Evolutionary conservation across 2,113 vertebrate species (phyloP), one percentile per base, ranked within the genome.

Genomic region (Alligator sinensis): DNA sequence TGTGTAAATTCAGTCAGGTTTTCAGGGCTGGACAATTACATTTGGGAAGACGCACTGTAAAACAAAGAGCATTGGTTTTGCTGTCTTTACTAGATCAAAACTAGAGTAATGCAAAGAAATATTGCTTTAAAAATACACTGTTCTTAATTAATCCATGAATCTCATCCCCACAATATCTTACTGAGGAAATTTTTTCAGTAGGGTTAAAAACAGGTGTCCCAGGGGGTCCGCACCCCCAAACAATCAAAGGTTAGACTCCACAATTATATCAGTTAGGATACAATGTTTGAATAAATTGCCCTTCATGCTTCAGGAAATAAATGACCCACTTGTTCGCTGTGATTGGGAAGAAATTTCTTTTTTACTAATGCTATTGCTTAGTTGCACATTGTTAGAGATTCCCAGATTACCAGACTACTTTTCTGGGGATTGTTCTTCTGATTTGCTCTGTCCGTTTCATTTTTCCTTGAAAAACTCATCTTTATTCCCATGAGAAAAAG

Each of bases 91-190:
- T 74, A 38, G 70, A 47, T 74, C 34, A 74, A 12, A 38, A 11
- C 38, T 72, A 74, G 22, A 74, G 34, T 7, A 9, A 74, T 22
- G 15, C 34, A 14, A 7, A 72, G 68, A 38, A 47, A 72, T 72
- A 38, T 11, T 47, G 68, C 5, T 38, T 72, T 47, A n/a, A n/a
- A 30, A 8, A 3, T 2, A 1, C 61, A 1, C 1, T 1, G 0
- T 47, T 47, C 13, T 1, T 1, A 0, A 47, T 63, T n/a, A 18
- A 47, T 66, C 86, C 22, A 22, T 55, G 66, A 80, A 85, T 27
- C 0, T 0, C 8, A 47, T 7, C 34, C 18, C 55, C 2, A 0
- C 0, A 1, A 59, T 78, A 0, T 2, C 6, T 13, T 5, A 1
- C 38, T 2, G 30, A 79, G 82, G 86, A 77, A 24, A 74, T 38